These are phyloP conservation scores for Onychomys torridus DNA, from an alignment of 2,797 vertebrate genomes.

Conservation along the genomic window DNA sequence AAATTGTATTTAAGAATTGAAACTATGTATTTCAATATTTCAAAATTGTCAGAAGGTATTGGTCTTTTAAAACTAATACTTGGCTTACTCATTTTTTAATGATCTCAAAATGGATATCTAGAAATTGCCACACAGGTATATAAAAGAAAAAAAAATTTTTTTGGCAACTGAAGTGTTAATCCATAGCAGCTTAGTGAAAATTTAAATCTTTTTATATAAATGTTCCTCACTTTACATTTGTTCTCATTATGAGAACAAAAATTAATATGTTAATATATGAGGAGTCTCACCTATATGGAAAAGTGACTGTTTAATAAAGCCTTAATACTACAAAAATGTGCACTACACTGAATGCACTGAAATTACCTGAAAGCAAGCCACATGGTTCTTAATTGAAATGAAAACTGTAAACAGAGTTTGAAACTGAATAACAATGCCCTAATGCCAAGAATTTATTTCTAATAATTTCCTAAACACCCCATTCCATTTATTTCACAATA, in stretches of 20 bases:
- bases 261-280: conserved; percentile 27
- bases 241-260: conserved; percentile 66
- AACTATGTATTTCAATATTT: conserved; percentile 60
- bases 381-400: background rate
- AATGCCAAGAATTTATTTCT: background rate
- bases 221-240: conserved; percentile 69
- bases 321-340: conserved; percentile 82
- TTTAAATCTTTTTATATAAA: conserved; percentile 44
- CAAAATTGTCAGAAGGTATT: conserved; percentile 17
- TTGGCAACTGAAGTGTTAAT: conserved; percentile 74
- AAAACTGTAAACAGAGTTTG: background rate
- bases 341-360: conserved; percentile 74
- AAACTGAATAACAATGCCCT: background rate
- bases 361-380: conserved; percentile 78
- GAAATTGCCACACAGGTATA: background rate
- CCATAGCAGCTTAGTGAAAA: conserved; percentile 83
- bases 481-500: background rate
- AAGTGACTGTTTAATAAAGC: conserved; percentile 64
- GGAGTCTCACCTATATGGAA: conserved; percentile 53
- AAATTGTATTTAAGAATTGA: conserved; percentile 69
- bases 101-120: conserved; percentile 42
- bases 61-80: conserved; percentile 66
- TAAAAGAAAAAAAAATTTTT: background rate
- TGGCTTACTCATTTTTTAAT: conserved; percentile 62
- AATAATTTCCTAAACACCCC: background rate